Evolutionary conservation across 2,113 vertebrate genomes (phyloP).

Genomic region (Pteronura brasiliensis): DNA sequence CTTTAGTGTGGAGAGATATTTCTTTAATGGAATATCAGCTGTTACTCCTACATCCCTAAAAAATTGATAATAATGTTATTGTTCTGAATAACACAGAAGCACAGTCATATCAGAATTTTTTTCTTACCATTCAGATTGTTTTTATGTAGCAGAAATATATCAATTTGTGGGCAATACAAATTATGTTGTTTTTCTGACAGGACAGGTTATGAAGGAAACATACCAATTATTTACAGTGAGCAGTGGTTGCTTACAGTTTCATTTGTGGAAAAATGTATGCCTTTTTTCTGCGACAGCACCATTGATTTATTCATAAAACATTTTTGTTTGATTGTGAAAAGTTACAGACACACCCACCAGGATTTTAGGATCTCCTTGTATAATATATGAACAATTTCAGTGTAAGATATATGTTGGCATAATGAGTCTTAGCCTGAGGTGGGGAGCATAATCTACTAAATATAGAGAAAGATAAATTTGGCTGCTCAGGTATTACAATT

Average conservation of each 20-base stretch:
- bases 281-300: not conserved
- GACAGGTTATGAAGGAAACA: constrained; percentile 34
- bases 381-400: not conserved
- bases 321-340: constrained; percentile 2
- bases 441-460: not conserved
- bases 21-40: not conserved
- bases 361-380: not conserved
- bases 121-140: not conserved
- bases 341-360: constrained; percentile 32
- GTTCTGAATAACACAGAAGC: not conserved
- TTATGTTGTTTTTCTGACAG: not conserved
- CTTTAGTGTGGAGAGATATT: not conserved
- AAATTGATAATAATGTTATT: not conserved
- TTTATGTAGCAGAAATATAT: not conserved
- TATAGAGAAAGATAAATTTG: constrained; percentile 37
- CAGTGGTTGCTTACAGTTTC: not conserved
- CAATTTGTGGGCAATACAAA: not conserved
- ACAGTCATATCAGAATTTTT: not conserved
- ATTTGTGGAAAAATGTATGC: not conserved
- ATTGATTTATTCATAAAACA: constrained; percentile 39
- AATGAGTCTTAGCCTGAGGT: constrained; percentile 31
- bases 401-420: not conserved
- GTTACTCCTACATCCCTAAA: not conserved
- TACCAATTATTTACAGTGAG: not conserved
- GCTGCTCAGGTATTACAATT: not conserved